Evolutionary conservation across 2,113 vertebrate genomes (phyloP).

Genomic region (Columba livia): DNA sequence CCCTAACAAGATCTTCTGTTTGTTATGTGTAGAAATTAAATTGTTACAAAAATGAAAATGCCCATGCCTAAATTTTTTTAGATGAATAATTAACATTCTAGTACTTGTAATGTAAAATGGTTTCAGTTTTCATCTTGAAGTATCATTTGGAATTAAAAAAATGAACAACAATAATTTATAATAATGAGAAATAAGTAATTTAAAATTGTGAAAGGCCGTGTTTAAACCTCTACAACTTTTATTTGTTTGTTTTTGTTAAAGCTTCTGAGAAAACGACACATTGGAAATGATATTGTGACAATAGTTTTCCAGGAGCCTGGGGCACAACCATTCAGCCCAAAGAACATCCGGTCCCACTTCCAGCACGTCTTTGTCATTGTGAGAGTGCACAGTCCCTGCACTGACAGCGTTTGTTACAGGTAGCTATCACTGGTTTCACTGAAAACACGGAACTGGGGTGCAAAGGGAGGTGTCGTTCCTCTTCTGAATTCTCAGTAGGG

Average conservation of each 20-base stretch:
- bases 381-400: slow-evolving; percentile 87
- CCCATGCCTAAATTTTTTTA: neutral
- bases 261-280: slow-evolving; percentile 93
- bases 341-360: slow-evolving; percentile 93
- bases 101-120: neutral
- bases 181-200: neutral
- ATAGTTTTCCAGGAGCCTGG: slow-evolving; percentile 98
- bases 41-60: neutral
- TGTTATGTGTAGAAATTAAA: neutral
- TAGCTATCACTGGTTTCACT: neutral
- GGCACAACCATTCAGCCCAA: slow-evolving; percentile 92
- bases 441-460: accelerated
- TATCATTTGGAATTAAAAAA: neutral
- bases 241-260: slow-evolving; percentile 26
- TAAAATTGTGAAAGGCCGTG: neutral
- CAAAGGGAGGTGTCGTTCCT: neutral
- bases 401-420: slow-evolving; percentile 95
- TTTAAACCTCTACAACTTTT: neutral
- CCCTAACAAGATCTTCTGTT: neutral
- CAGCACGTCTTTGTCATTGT: slow-evolving; percentile 96
- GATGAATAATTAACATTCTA: neutral
- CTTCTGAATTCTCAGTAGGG: neutral
- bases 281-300: slow-evolving; percentile 96
- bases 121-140: neutral
- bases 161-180: neutral